Conservation (phyloP, 2,113 vertebrate genomes). For the Phaethon lepturus region DNA sequence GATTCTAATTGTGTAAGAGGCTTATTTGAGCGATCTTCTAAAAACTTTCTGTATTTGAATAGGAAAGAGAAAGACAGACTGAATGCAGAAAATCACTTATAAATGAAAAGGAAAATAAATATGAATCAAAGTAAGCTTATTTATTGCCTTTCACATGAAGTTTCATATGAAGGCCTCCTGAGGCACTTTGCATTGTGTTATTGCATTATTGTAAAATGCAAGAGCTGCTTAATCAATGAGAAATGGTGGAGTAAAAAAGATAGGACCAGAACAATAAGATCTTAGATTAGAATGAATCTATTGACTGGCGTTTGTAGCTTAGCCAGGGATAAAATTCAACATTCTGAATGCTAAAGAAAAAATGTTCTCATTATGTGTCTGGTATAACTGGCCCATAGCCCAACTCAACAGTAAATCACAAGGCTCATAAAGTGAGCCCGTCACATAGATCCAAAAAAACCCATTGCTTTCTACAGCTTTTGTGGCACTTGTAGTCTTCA, state of each 20-base stretch:
- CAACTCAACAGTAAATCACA: not conserved
- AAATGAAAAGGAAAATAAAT: slow-evolving; percentile 60
- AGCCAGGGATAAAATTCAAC: not conserved
- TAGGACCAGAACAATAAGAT: slow-evolving; percentile 40
- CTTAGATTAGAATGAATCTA: slow-evolving; percentile 39
- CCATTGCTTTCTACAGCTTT: not conserved
- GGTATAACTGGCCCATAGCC: not conserved
- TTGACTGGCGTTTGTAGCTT: slow-evolving; percentile 18
- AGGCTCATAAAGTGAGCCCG: not conserved
- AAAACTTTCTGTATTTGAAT: not conserved
- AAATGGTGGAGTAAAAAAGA: slow-evolving; percentile 24
- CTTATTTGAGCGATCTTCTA: slow-evolving; percentile 21
- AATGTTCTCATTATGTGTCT: not conserved
- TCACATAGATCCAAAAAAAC: not conserved
- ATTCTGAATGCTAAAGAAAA: slow-evolving; percentile 10
- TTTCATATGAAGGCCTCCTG: not conserved
- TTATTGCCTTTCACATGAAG: slow-evolving; percentile 14
- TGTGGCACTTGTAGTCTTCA: not conserved
- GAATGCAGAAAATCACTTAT: slow-evolving; percentile 23
- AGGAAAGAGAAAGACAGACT: not conserved
- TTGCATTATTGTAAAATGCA: not conserved
- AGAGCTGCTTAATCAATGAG: slow-evolving; percentile 50
- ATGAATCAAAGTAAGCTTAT: slow-evolving; percentile 43
- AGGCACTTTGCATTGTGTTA: slow-evolving; percentile 1
- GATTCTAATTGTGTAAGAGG: slow-evolving; percentile 41